Base-by-base conservation (phyloP, 2,888 invertebrate species). In the Leptopterna dolabrata region DNA sequence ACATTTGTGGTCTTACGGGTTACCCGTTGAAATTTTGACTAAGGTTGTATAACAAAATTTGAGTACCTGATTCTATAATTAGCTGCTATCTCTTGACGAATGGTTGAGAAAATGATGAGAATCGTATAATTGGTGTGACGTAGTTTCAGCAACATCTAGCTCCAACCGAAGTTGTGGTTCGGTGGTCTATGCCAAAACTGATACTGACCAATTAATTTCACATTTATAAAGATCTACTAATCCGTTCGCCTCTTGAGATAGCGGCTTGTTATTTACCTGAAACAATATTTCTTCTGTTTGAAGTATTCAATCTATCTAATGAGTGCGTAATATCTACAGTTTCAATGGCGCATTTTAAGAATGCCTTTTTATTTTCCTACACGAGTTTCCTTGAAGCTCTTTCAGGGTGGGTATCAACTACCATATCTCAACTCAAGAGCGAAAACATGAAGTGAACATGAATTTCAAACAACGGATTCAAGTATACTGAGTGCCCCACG, bases 131-230 rank as follows among this genome's bases (percentile, higher is more conserved):
- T 36, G 11, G 63, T 24, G 27, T 0, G 24, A 63, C 13, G 63
- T 4, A 0, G 24, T 51, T 9, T 24, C 9, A 24, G 19, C 7
- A 11, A 19, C 24, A 63, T 63, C 63, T 63, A 27, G 55, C n/a
- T 55, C n/a, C 55, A 55, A 4, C 19, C 55, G 55, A 55, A n/a
- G 13, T 11, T 11, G 19, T 6, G 19, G 63, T 63, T 63, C 19
- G 19, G 4, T 24, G 19, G 0, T 24, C 63, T 63, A 63, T 11
- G 63, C 63, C 63, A 63, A 63, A 63, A 63, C 63, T 63, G 63
- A 63, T 63, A 63, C 63, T 63, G 63, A 27, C n/a, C 63, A 63
- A 63, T 63, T 63, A 63, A 63, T 63, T 63, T 63, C 63, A 63
- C 63, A 63, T 63, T 63, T 63, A 63, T 63, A 63, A 27, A 63